Conservation (phyloP, 2,888 invertebrate genomes). For the Xestobium rufovillosum region DNA sequence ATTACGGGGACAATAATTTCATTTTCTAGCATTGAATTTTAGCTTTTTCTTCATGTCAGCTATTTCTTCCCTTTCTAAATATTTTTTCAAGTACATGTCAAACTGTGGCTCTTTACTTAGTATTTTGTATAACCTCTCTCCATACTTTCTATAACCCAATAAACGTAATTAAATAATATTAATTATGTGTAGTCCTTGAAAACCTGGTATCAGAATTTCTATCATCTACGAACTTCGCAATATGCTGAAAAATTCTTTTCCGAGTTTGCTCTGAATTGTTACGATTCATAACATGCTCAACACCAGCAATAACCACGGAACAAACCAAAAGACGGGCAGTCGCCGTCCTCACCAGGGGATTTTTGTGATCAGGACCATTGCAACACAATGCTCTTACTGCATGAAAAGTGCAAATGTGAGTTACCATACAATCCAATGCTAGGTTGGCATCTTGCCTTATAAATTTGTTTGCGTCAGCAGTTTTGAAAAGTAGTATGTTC, state of each 20-base stretch:
- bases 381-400: conserved; percentile 47
- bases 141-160: conserved; percentile 45
- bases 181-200: background rate
- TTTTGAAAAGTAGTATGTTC: conserved; percentile 56
- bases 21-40: background rate
- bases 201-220: conserved; percentile 48
- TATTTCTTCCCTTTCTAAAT: conserved; percentile 33
- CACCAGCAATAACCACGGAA: conserved; percentile 56
- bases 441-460: conserved; percentile 68
- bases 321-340: conserved; percentile 57
- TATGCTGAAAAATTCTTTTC: conserved; percentile 43
- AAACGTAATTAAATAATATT: background rate
- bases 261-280: conserved; percentile 48
- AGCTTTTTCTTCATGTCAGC: background rate
- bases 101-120: conserved; percentile 48
- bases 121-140: conserved; percentile 49
- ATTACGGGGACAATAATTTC: too few relatives aligned
- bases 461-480: conserved; percentile 65
- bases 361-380: conserved; percentile 52
- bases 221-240: conserved; percentile 49
- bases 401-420: conserved; percentile 53
- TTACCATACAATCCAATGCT: conserved; percentile 61
- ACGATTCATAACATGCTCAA: conserved; percentile 50
- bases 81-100: conserved; percentile 46
- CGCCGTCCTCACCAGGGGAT: conserved; percentile 58